phyloP scores from a whole-genome alignment of 2,797 vertebrate species.

The Leptodactylus fallax region DNA sequence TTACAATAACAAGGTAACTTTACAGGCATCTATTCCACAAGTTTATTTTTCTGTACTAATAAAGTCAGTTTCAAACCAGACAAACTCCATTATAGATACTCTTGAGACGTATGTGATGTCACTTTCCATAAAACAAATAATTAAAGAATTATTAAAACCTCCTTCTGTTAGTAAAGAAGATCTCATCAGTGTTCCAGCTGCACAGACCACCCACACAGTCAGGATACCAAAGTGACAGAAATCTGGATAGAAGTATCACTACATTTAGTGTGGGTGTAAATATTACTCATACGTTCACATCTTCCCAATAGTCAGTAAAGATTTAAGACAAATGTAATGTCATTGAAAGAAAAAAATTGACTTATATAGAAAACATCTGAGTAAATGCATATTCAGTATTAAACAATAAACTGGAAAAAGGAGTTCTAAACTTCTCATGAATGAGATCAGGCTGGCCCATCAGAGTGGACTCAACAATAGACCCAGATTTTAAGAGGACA shows the following conservation, averaged over 20 bases:
- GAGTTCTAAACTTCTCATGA: too few species aligned
- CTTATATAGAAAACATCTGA: background rate
- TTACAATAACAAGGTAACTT: too few species aligned
- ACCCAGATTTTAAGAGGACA: background rate
- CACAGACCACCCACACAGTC: constrained; percentile 49
- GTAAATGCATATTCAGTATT: background rate
- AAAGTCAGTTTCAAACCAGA: background rate
- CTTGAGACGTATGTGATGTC: background rate
- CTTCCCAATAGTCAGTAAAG: constrained; percentile 27
- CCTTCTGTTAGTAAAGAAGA: constrained; percentile 41
- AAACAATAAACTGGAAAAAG: too few species aligned
- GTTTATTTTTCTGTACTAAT: background rate
- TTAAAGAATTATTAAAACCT: constrained; percentile 18
- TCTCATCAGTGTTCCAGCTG: constrained; percentile 34
- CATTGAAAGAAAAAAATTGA: constrained; percentile 47
- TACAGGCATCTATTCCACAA: too few species aligned
- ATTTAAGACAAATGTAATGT: constrained; percentile 36
- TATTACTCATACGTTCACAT: constrained; percentile 40
- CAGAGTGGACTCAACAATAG: background rate
- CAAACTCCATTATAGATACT: background rate
- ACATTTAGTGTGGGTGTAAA: constrained; percentile 51
- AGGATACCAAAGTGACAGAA: constrained; percentile 40
- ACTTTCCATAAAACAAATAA: constrained; percentile 38
- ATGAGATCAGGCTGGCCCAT: too few species aligned
- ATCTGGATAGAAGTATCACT: constrained; percentile 42